A percentile compares a stretch with the other conserved stretches of the same genome.
These are phyloP conservation scores for Idaea straminata DNA, from an alignment of 2,888 invertebrate species.

Conservation along the genomic window DNA sequence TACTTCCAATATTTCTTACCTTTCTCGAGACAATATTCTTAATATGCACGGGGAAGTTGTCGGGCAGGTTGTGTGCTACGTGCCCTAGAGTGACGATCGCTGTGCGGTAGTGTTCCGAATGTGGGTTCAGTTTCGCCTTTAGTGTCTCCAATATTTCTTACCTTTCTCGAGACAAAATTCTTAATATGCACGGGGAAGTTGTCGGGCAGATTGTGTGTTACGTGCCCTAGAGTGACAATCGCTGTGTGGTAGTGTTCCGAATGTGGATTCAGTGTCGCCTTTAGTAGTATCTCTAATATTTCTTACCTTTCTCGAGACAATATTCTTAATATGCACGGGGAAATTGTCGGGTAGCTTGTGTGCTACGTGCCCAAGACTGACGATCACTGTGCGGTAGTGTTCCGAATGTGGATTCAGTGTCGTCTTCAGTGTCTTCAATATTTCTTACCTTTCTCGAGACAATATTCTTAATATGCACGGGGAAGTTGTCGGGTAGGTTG, in stretches of 20 bases:
- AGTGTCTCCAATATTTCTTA: constrained; percentile 85
- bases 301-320: constrained; percentile 91
- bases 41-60: constrained; percentile 92
- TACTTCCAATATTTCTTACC: too few species aligned
- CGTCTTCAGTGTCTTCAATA: too few species aligned
- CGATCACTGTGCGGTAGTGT: constrained; percentile 95
- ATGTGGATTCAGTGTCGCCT: constrained; percentile 85
- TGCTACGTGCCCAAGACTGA: constrained; percentile 96
- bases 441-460: constrained; percentile 85
- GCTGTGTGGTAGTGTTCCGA: constrained; percentile 94
- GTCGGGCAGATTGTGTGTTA: constrained; percentile 94
- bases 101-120: constrained; percentile 91
- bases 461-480: constrained; percentile 94
- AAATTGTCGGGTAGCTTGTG: constrained; percentile 94
- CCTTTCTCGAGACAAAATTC: constrained; percentile 91
- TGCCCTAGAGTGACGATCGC: constrained; percentile 97
- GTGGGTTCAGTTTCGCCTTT: constrained; percentile 86
- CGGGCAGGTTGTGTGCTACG: constrained; percentile 94
- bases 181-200: constrained; percentile 94
- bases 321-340: constrained; percentile 94
- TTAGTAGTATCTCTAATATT: too few species aligned
- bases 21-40: constrained; percentile 95
- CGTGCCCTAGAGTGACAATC: constrained; percentile 96
- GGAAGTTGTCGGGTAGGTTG: constrained; percentile 94
- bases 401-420: constrained; percentile 87